Evolutionary conservation across 2,888 invertebrate genomes (phyloP), one percentile per base, ranked within the genome.

Genomic region (Papilio elwesi): DNA sequence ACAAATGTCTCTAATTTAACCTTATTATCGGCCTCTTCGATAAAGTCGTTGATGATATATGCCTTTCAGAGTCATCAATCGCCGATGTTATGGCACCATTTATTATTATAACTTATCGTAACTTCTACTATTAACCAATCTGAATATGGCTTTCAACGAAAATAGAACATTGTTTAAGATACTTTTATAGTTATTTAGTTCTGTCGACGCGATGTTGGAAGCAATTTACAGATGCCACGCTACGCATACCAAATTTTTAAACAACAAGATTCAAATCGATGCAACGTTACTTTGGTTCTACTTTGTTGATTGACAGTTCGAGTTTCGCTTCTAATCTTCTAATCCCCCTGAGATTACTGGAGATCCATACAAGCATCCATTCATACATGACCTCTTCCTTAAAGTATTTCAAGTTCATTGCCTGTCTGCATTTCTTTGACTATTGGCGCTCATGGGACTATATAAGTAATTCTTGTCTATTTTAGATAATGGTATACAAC

Each of bases 261-360:
- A 77, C 78, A 77, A 79, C 78, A 77, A 79, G 16, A 78, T 77
- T 76, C 75, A 74, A 80, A 81, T 80, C 78, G 78, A 79, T 52
- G 70, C 73, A 79, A 79, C 75, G 76, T 69, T 71, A 76, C 76
- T 77, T 70, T 57, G 69, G 74, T 52, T 78, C 75, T 76, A 77
- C 79, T 80, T 81, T 79, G 76, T 78, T 88, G 89, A 89, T 87
- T 87, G 89, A 88, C 89, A 85, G 84, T 75, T 73, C 84, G 82
- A 80, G 82, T 83, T 83, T 83, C 80, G 83, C 78, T 78, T 79
- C 79, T 76, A 78, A 78, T 79, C 79, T 76, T 78, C 84, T 89
- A 87, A 89, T 88, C 87, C 87, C 79, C 78, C 85, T 82, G 81
- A 79, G 84, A 84, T 83, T 84, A 80, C 79, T 47, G 77, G 73